These are phyloP conservation scores for Microcebus lehilahytsara DNA, from an alignment of 2,113 vertebrate genomes.

Conservation along the genomic window DNA sequence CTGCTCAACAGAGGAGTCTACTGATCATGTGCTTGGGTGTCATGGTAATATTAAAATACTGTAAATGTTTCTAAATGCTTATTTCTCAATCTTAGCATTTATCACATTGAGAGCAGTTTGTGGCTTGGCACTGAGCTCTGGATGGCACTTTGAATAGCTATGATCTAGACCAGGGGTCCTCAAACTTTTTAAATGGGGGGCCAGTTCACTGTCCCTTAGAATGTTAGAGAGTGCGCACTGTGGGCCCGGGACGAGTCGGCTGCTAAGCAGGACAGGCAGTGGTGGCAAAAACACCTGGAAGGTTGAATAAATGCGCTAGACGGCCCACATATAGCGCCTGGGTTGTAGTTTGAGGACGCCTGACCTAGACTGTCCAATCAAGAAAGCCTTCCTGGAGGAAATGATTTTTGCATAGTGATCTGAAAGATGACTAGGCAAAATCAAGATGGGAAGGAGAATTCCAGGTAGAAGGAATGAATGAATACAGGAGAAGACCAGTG, in stretches of 20 bases:
- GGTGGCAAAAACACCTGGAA: too few relatives aligned
- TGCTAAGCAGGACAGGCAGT: too few relatives aligned
- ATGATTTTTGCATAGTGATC: background rate
- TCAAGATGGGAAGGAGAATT: background rate
- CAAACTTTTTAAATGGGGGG: too few relatives aligned
- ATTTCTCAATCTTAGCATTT: background rate
- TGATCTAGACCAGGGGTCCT: background rate
- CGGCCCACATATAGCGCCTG: too few relatives aligned
- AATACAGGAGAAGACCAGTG: background rate
- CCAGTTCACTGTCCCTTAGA: too few relatives aligned
- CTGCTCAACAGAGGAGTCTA: background rate
- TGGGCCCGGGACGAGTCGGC: too few relatives aligned
- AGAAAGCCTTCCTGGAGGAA: background rate
- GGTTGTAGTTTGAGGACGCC: too few relatives aligned
- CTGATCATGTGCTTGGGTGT: background rate
- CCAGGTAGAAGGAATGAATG: background rate
- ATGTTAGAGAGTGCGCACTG: fast-evolving
- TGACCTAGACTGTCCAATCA: background rate
- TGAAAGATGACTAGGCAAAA: background rate
- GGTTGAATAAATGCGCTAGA: too few relatives aligned
- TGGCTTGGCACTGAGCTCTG: background rate
- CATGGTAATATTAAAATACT: background rate
- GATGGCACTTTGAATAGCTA: background rate
- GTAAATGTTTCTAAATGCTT: background rate
- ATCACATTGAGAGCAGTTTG: background rate